Evolutionary conservation across 1,140 invertebrate species (phyloP).

Genomic region (Calycopis cecrops): DNA sequence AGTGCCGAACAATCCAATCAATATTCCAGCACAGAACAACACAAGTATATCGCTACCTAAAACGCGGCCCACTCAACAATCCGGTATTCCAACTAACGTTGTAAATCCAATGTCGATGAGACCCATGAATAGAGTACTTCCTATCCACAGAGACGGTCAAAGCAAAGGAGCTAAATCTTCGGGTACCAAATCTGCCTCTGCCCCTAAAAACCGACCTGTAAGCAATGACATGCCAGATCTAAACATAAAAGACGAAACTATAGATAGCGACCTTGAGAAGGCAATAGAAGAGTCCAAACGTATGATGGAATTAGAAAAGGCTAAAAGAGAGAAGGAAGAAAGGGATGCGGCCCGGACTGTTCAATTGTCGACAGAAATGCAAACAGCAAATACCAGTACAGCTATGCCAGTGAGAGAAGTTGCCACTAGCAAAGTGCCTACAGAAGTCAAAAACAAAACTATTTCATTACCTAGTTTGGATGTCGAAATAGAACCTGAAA

Average conservation of each 20-base stretch:
- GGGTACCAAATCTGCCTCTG: slow-evolving; percentile 39
- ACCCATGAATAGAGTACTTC: slow-evolving; percentile 85
- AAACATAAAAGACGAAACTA: slow-evolving; percentile 68
- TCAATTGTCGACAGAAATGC: slow-evolving; percentile 48
- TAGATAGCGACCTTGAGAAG: slow-evolving; percentile 72
- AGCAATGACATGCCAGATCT: slow-evolving; percentile 73
- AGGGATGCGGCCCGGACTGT: slow-evolving; percentile 49
- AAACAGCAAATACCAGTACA: slow-evolving; percentile 52
- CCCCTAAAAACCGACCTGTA: slow-evolving; percentile 54
- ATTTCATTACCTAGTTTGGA: slow-evolving; percentile 69
- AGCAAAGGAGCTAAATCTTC: slow-evolving; percentile 59
- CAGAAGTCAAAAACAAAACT: slow-evolving; percentile 43
- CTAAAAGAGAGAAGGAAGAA: slow-evolving; percentile 62
- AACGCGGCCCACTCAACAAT: slow-evolving; percentile 76
- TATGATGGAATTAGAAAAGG: slow-evolving; percentile 68
- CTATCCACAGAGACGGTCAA: slow-evolving; percentile 78
- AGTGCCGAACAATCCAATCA: slow-evolving; percentile 64
- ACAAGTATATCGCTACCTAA: slow-evolving; percentile 77
- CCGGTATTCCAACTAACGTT: slow-evolving; percentile 80
- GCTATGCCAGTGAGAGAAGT: slow-evolving; percentile 28
- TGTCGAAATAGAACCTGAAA: slow-evolving; percentile 50
- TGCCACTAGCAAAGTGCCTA: slow-evolving; percentile 26
- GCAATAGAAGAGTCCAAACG: slow-evolving; percentile 72
- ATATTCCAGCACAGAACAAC: slow-evolving; percentile 65
- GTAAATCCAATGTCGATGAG: slow-evolving; percentile 79